Evolutionary conservation across 2,797 vertebrate species (phyloP).

Genomic region (Hydrophis major): DNA sequence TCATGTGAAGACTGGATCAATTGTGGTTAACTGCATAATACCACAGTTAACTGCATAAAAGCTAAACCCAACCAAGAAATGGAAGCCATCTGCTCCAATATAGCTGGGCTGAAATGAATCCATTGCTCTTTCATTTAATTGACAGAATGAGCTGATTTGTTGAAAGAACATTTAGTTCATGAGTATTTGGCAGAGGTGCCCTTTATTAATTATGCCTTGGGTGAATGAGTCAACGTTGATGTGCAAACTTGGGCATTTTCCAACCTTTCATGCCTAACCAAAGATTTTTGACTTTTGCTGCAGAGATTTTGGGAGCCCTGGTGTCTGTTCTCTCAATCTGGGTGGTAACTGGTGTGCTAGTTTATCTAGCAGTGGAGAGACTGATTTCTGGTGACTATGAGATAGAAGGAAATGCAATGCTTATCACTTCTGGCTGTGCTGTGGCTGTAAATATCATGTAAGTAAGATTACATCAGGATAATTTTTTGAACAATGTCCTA

Average conservation of each 20-base stretch:
- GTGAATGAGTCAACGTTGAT: background rate
- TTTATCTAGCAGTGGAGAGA: slow-evolving; percentile 81
- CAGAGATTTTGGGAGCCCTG: slow-evolving; percentile 88
- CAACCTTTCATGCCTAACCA: background rate
- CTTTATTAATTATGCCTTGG: background rate
- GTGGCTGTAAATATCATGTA: slow-evolving; percentile 85
- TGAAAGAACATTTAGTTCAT: background rate
- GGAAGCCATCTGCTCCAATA: background rate
- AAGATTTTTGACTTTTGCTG: slow-evolving; percentile 17
- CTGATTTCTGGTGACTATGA: slow-evolving; percentile 79
- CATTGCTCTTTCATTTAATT: background rate
- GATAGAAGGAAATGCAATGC: slow-evolving; percentile 81
- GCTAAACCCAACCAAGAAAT: background rate
- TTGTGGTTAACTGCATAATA: background rate
- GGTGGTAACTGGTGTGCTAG: slow-evolving; percentile 81
- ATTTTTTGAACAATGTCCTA: too few relatives aligned
- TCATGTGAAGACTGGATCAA: background rate
- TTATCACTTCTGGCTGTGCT: slow-evolving; percentile 85
- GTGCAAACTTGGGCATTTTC: background rate
- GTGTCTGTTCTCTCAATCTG: slow-evolving; percentile 88
- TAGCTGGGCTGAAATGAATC: background rate
- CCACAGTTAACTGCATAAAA: background rate
- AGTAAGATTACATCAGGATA: slow-evolving; percentile 27
- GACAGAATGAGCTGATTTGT: background rate
- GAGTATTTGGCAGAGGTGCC: too few relatives aligned